These are phyloP conservation scores for Stramonita haemastoma DNA, from an alignment of 2,888 invertebrate genomes.

Conservation along the genomic window DNA sequence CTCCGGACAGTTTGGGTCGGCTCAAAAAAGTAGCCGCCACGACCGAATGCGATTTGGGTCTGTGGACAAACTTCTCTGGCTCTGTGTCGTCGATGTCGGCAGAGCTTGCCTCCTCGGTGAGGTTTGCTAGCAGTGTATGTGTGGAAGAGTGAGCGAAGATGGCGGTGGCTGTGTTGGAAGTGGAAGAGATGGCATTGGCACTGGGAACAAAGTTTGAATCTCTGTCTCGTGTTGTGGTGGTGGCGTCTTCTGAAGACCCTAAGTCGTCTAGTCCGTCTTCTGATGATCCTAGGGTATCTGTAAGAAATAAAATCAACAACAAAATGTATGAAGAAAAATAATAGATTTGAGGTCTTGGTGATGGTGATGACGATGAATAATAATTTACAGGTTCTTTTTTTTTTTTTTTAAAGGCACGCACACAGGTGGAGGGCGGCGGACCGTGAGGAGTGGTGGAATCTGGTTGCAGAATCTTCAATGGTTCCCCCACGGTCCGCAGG, in stretches of 20 bases:
- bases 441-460: no score
- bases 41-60: constrained; percentile 37
- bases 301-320: not conserved
- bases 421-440: no score
- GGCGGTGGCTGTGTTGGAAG: not conserved
- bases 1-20: constrained; percentile 8
- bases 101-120: not conserved
- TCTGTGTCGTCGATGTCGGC: not conserved
- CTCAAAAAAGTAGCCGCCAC: constrained; percentile 25
- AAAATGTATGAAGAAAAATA: no score
- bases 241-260: constrained; percentile 13
- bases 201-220: not conserved
- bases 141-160: not conserved
- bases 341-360: no score
- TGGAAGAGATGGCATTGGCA: not conserved
- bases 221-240: not conserved
- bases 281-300: constrained; percentile 32
- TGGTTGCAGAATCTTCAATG: no score
- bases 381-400: no score
- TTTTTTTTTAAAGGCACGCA: no score
- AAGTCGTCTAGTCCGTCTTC: constrained; percentile 13
- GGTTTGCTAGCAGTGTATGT: not conserved
- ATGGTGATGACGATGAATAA: no score
- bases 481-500: no score
- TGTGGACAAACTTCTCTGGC: not conserved